Evolutionary conservation across 1,140 invertebrate species (phyloP), one percentile per base, ranked within the genome.

Genomic region (Matsumurasca onukii): DNA sequence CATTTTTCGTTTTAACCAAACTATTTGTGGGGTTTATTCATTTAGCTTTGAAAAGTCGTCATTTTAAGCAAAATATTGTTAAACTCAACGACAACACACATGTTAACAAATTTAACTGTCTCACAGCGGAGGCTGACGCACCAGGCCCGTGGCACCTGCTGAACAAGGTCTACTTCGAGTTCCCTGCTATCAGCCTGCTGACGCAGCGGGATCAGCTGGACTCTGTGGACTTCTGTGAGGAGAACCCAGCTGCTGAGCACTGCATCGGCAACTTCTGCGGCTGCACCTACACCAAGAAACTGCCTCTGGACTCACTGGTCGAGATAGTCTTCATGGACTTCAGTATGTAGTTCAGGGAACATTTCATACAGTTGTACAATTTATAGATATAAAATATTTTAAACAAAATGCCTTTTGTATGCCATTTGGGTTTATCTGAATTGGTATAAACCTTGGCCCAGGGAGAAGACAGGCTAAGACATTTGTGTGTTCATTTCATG

Each of bases 121-220:
- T 65, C 65, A 27, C 48, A 72, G 49, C 62, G 25, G 62, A 63
- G 9, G 29, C 67, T 17, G 31, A 61, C 5, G 68, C 63, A 12
- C 73, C 73, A 22, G 73, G 73, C 15, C 66, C 73, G 25, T 73
- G 68, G 69, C 71, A 69, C 34, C 73, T 72, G 48, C 66, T 72
- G 34, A 70, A 73, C 48, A 68, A 72, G 34, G 48, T 73, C 51
- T 66, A 52, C 9, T 73, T 73, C 31, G 57, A 72, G 29, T 73
- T 70, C 51, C 71, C 73, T 17, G n/a, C 49, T 9, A n/a, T 25
- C 30, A 29, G 34, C 24, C n/a, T 70, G 27, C 57, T 67, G 27
- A 39, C 15, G 13, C 55, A 64, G 48, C 63, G 59, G 52, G 52
- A 62, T 15, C 31, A 52, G n/a, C 62, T 59, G 2, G 30, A 52